phyloP scores from a whole-genome alignment of 2,113 vertebrate genomes.

The Gymnogyps californianus region DNA sequence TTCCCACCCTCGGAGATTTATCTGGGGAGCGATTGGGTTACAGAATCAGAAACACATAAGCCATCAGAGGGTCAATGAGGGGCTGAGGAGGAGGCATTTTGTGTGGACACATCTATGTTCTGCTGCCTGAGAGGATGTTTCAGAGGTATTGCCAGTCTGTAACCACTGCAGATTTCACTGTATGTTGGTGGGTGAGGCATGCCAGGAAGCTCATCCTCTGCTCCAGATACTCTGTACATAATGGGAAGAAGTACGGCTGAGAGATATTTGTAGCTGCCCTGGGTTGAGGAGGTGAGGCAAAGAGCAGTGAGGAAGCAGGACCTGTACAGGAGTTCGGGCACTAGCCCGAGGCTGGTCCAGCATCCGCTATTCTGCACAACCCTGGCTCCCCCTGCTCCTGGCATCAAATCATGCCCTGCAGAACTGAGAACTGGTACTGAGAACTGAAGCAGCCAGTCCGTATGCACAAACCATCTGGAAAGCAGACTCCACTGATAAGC shows the following conservation, averaged over 20 bases:
- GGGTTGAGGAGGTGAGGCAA: background rate
- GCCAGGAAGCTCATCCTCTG: background rate
- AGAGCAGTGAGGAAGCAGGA: background rate
- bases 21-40: constrained; percentile 25
- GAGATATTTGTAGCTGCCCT: background rate
- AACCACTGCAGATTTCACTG: background rate
- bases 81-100: background rate
- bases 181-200: background rate
- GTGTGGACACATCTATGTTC: background rate
- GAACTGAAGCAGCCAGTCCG: background rate
- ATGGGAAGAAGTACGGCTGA: background rate
- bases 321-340: background rate
- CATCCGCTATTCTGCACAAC: background rate
- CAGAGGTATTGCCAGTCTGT: background rate
- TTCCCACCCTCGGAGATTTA: constrained; percentile 27
- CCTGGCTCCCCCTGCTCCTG: background rate
- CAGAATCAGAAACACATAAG: constrained; percentile 10
- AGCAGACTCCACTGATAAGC: constrained; percentile 9
- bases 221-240: background rate
- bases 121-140: background rate
- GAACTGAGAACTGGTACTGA: background rate
- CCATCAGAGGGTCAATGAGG: background rate
- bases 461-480: background rate
- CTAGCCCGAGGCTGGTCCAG: background rate
- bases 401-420: background rate